These are phyloP conservation scores for Dermochelys coriacea DNA, from an alignment of 2,797 vertebrate species.

Conservation along the genomic window DNA sequence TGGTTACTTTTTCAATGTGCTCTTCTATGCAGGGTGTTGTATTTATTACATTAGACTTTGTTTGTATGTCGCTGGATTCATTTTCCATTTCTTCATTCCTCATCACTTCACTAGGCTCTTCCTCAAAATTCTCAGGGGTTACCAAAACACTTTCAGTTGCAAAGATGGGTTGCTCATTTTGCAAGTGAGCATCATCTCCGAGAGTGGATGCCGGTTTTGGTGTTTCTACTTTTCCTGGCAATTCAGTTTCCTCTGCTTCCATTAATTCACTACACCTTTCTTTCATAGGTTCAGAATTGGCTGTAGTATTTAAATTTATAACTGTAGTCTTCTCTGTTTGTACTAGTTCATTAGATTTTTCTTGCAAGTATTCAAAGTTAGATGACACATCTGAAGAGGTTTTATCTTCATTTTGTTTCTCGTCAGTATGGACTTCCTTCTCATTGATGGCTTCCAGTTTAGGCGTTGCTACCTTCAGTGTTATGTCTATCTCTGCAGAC, in stretches of 20 bases:
- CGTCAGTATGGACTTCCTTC: neutral
- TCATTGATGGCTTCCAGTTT: neutral
- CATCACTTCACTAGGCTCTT: neutral
- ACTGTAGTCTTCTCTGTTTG: neutral
- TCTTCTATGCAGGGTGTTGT: neutral
- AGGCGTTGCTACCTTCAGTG: neutral
- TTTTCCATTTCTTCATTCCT: slow-evolving; percentile 19
- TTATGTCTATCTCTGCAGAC: neutral
- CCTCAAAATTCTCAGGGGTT: slow-evolving; percentile 9
- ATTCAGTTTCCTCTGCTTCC: neutral
- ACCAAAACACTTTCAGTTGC: neutral
- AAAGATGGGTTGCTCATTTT: neutral
- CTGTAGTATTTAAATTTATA: neutral
- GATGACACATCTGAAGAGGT: neutral
- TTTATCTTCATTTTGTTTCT: neutral
- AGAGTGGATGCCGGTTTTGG: neutral
- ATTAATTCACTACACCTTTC: slow-evolving; percentile 1
- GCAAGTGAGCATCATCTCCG: neutral
- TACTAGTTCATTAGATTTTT: neutral
- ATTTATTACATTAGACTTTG: neutral
- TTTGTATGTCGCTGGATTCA: neutral
- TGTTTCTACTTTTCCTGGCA: neutral
- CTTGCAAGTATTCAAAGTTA: neutral
- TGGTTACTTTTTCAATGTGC: neutral
- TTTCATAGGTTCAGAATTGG: neutral